These are phyloP conservation scores for Macrosteles quadrilineatus DNA, from an alignment of 1,140 invertebrate species.

Conservation along the genomic window DNA sequence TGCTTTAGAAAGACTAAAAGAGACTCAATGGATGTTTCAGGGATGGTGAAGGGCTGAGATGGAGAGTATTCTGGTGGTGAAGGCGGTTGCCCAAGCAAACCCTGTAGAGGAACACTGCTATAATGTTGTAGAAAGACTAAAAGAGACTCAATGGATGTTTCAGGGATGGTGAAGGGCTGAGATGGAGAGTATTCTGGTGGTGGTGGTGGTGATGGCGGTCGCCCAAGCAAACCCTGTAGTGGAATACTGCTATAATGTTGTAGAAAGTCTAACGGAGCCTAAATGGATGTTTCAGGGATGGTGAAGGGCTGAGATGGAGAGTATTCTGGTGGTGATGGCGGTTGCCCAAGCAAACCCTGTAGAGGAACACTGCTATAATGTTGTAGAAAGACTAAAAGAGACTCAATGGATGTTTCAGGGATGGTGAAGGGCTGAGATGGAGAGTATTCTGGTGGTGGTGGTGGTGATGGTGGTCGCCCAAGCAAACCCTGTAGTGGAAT, in stretches of 20 bases:
- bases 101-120: too few relatives aligned
- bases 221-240: slow-evolving; percentile 84
- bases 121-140: too few relatives aligned
- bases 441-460: slow-evolving; percentile 14
- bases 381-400: too few relatives aligned
- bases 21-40: too few relatives aligned
- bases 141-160: slow-evolving; percentile 4
- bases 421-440: slow-evolving; percentile 18
- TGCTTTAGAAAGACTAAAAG: too few relatives aligned
- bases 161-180: slow-evolving; percentile 29
- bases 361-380: too few relatives aligned
- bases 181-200: slow-evolving; percentile 18
- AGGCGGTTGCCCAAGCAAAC: too few relatives aligned
- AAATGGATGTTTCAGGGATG: slow-evolving; percentile 16
- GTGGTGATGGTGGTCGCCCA: slow-evolving; percentile 42
- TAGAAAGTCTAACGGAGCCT: too few relatives aligned
- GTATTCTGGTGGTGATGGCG: slow-evolving; percentile 3
- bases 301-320: slow-evolving; percentile 13
- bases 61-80: too few relatives aligned
- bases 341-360: slow-evolving; percentile 75
- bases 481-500: slow-evolving; percentile 86
- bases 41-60: too few relatives aligned
- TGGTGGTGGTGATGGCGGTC: slow-evolving; percentile 21
- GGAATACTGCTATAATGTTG: slow-evolving; percentile 87
- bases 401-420: slow-evolving; percentile 13